phyloP scores from a whole-genome alignment of 1,140 invertebrate genomes.

The Drosophila fuyamai region DNA sequence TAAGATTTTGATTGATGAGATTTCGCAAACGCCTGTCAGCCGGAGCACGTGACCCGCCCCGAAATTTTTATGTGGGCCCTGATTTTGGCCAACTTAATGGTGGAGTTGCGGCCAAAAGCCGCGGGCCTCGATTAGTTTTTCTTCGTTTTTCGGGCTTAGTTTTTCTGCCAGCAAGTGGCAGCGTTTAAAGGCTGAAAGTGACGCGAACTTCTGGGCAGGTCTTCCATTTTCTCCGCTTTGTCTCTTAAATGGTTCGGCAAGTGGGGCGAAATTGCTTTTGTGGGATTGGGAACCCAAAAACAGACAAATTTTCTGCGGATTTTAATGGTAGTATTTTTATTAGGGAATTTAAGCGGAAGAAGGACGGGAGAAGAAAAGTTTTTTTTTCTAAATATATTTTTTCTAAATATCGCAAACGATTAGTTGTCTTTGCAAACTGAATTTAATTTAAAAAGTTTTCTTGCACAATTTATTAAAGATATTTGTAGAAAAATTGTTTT shows the following conservation, averaged over 20 bases:
- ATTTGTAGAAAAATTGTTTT: too few relatives aligned
- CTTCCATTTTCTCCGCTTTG: not conserved
- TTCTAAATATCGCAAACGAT: too few relatives aligned
- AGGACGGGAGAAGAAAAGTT: too few relatives aligned
- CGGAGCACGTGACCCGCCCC: conserved; percentile 23
- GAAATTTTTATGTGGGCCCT: conserved; percentile 38
- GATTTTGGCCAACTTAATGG: conserved; percentile 39
- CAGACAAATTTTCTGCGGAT: not conserved
- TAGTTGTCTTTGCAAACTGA: too few relatives aligned
- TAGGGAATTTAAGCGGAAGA: too few relatives aligned
- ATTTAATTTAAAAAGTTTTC: too few relatives aligned
- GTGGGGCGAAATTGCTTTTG: not conserved
- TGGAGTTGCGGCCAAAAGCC: conserved; percentile 47
- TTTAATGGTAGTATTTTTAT: too few relatives aligned
- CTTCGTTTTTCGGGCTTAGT: conserved; percentile 4
- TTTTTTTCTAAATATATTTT: too few relatives aligned
- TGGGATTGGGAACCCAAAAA: not conserved
- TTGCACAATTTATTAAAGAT: too few relatives aligned
- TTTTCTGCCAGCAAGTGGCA: conserved; percentile 5
- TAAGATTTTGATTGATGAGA: conserved; percentile 80
- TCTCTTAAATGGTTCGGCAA: conserved; percentile 1
- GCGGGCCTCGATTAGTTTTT: conserved; percentile 70
- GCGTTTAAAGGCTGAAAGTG: conserved; percentile 27
- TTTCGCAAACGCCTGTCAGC: conserved; percentile 48
- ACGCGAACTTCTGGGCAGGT: conserved; percentile 28